Evolutionary conservation across 2,888 invertebrate species (phyloP).

Genomic region (Scaptomyza tumidula): DNA sequence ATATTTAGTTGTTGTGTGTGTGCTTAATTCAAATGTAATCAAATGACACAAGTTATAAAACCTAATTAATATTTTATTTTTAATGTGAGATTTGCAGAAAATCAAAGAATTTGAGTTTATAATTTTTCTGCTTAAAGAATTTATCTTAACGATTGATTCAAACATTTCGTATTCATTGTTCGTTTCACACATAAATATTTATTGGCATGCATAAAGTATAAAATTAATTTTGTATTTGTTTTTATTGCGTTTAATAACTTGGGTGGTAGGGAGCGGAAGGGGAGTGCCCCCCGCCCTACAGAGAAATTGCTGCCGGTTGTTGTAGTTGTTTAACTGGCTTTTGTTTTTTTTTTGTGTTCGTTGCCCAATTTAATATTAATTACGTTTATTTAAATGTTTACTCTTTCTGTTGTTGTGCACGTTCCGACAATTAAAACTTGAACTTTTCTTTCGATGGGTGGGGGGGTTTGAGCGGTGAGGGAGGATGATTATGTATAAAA

Average conservation of each 20-base stretch:
- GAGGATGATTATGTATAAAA: slow-evolving; percentile 25
- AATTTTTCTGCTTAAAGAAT: too few species aligned
- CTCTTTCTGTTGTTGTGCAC: slow-evolving; percentile 58
- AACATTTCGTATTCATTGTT: slow-evolving; percentile 1
- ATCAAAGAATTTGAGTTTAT: not conserved
- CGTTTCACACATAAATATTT: slow-evolving; percentile 6
- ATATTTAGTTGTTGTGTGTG: not conserved
- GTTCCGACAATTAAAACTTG: slow-evolving; percentile 64
- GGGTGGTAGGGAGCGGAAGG: too few species aligned
- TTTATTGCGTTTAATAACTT: slow-evolving; percentile 27
- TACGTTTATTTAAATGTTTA: slow-evolving; percentile 72
- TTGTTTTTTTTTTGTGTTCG: slow-evolving; percentile 40
- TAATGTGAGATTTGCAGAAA: not conserved
- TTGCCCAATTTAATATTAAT: slow-evolving; percentile 66
- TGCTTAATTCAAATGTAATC: not conserved
- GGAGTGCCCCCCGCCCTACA: slow-evolving; percentile 2
- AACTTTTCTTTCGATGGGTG: slow-evolving; percentile 53
- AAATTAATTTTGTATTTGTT: slow-evolving; percentile 34
- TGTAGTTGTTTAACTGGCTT: slow-evolving; percentile 43
- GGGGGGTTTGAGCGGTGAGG: too few species aligned
- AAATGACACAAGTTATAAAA: not conserved
- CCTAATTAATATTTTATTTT: not conserved
- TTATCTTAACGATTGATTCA: slow-evolving; percentile 1
- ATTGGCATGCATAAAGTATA: slow-evolving; percentile 22
- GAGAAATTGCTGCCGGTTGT: slow-evolving; percentile 31